These are phyloP conservation scores for Ariolimax columbianus DNA, from an alignment of 2,888 invertebrate species.

Conservation along the genomic window DNA sequence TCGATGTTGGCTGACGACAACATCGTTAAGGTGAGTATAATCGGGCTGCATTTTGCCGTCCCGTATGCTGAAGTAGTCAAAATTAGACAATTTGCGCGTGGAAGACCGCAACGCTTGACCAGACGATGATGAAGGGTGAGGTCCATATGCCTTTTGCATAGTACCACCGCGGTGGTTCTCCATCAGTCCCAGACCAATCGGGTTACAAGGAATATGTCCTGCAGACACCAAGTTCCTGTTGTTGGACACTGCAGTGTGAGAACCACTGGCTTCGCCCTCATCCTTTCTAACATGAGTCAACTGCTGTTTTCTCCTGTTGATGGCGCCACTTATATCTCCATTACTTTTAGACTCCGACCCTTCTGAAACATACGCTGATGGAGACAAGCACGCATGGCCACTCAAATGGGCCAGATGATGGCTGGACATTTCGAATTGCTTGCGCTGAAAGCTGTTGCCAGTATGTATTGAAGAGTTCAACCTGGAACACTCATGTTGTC, in stretches of 20 bases:
- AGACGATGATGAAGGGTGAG: not conserved
- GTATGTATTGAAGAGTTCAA: not conserved
- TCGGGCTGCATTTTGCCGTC: constrained; percentile 25
- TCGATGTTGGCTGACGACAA: constrained; percentile 1
- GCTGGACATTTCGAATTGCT: not conserved
- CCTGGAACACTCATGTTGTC: not conserved
- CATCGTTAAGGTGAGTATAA: not conserved
- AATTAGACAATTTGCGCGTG: constrained; percentile 39
- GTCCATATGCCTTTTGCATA: constrained; percentile 12
- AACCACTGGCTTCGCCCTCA: not conserved
- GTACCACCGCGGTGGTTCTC: constrained; percentile 3
- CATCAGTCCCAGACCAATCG: not conserved
- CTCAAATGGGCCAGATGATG: not conserved
- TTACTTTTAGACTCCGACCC: not conserved
- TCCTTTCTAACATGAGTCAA: constrained; percentile 39
- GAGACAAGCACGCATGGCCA: not conserved
- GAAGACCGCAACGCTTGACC: not conserved
- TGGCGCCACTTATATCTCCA: not conserved
- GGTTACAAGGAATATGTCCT: not conserved
- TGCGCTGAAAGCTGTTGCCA: not conserved
- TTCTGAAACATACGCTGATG: not conserved
- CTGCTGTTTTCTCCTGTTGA: constrained; percentile 44
- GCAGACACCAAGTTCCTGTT: not conserved
- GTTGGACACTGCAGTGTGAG: not conserved
- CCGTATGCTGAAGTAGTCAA: constrained; percentile 46